A percentile compares a stretch with the other conserved stretches of the same genome.
phyloP scores from a whole-genome alignment of 2,113 vertebrate genomes.

The Nycticryphes semicollaris region DNA sequence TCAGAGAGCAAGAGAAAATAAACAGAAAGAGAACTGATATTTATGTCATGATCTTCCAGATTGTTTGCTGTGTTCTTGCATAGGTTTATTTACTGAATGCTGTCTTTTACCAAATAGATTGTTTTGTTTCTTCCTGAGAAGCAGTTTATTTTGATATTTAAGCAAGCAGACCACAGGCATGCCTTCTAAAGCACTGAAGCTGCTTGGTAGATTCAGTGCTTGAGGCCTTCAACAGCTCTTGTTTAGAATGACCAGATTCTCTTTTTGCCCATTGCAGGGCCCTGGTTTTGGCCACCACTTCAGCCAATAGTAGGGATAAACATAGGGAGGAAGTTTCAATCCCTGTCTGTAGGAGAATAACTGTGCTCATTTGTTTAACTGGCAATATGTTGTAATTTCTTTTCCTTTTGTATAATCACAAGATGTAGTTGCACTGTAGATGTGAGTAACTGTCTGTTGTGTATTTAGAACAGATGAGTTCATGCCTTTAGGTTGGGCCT shows the following conservation, averaged over 20 bases:
- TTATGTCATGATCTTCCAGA: neutral
- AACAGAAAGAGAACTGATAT: neutral
- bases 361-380: neutral
- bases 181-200: neutral
- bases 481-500: neutral
- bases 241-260: neutral
- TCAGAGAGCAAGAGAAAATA: neutral
- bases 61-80: neutral
- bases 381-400: neutral
- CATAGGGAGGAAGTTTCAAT: neutral
- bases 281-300: neutral
- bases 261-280: neutral
- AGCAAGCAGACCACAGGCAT: neutral
- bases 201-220: neutral
- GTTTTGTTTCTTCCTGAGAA: neutral
- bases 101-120: neutral
- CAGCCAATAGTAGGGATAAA: neutral
- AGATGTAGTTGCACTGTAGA: neutral
- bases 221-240: neutral
- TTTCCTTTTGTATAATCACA: neutral
- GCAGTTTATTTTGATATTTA: conserved; percentile 9
- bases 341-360: neutral
- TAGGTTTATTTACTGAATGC: conserved; percentile 13
- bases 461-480: neutral
- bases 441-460: neutral